These are phyloP conservation scores for Heliconius ethilla DNA, from an alignment of 2,888 invertebrate species.

Conservation along the genomic window DNA sequence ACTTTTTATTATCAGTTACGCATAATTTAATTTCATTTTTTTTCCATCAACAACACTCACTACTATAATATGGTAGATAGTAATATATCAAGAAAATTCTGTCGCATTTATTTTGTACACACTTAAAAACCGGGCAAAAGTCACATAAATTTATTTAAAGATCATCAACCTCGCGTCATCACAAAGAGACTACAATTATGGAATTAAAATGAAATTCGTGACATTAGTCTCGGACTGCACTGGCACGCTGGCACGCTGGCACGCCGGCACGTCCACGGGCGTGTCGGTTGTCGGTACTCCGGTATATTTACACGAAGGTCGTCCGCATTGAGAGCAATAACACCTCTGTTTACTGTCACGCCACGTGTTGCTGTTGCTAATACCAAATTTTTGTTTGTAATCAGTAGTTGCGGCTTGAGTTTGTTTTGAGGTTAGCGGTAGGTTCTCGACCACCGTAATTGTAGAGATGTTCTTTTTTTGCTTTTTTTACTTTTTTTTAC, in stretches of 20 bases:
- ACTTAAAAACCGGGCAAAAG: neutral
- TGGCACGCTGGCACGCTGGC: too few relatives aligned
- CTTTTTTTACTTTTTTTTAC: too few relatives aligned
- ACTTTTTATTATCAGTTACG: neutral
- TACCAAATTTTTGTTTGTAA: neutral
- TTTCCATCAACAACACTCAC: neutral
- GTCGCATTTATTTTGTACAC: neutral
- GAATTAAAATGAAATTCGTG: slow-evolving; percentile 25
- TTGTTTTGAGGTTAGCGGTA: too few relatives aligned
- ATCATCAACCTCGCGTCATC: slow-evolving; percentile 21
- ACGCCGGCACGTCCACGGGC: slow-evolving; percentile 10
- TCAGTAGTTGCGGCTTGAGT: neutral
- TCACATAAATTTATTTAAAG: neutral
- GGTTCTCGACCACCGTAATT: too few relatives aligned
- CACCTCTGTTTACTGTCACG: slow-evolving; percentile 34
- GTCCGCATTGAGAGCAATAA: slow-evolving; percentile 33
- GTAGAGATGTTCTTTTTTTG: too few relatives aligned
- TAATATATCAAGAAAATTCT: neutral
- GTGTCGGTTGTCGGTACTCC: slow-evolving; percentile 12
- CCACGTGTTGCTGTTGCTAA: slow-evolving; percentile 20
- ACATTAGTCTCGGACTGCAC: slow-evolving; percentile 21
- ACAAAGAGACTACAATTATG: slow-evolving; percentile 5
- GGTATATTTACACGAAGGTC: slow-evolving; percentile 42
- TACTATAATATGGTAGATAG: too few relatives aligned
- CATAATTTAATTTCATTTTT: neutral